Evolutionary conservation across 2,888 invertebrate genomes (phyloP), one percentile per base, ranked within the genome.

Genomic region (Leptura quadrifasciata): DNA sequence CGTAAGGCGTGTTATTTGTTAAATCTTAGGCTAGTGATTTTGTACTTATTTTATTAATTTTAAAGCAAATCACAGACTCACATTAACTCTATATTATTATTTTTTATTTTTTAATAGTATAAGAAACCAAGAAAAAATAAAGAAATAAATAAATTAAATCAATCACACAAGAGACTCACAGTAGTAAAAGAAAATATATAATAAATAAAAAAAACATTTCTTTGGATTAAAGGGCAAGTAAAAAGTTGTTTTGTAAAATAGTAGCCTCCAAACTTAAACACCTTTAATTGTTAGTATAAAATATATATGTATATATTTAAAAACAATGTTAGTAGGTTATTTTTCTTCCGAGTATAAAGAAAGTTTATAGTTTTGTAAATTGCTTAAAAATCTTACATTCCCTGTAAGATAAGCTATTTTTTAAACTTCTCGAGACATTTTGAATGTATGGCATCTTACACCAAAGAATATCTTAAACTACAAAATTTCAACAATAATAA

Each of bases 21-120:
- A 47, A n/a, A 47, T 58, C 55, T 55, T 69, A 39, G 57, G 55
- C 69, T 69, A 57, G 47, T 58, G 57, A 69, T 58, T 69, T 69
- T 69, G 69, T 69, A 69, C 69, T 69, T 39, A 69, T 39, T 58
- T 24, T 39, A 58, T 68, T 68, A 58, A 35, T 69, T 69, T 54
- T 69, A 69, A 31, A 69, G 39, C 69, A 58, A 69, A 69, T 69
- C 69, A 69, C 69, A 69, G 69, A 69, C 69, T 69, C 69, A 69
- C 69, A 69, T 31, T 68, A 58, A 69, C 57, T 35, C 10, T 69
- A n/a, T 63, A 63, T 63, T 60, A 35, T 63, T 63, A 39, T 39
- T 39, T 60, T 24, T 0, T 60, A 8, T 39, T 61, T 31, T 17
- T 27, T 5, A 4, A 5, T 4, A 47, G 60, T 10, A 63, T 39